Conservation (phyloP, 2,797 vertebrate species). For the Coreius guichenoti region DNA sequence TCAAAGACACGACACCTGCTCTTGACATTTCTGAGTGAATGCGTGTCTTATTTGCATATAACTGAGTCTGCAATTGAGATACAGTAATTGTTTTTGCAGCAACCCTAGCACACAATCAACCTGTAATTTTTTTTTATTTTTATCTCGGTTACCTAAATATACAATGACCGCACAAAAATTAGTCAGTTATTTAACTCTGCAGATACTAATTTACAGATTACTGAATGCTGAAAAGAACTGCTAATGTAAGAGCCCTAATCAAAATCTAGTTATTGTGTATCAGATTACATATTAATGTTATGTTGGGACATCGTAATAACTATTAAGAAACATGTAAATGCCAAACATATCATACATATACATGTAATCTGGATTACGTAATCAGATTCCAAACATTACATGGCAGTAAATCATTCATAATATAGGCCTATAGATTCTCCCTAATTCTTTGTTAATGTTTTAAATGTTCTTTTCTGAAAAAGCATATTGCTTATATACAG, state of each 20-base stretch:
- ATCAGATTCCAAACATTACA: neutral
- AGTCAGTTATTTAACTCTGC: neutral
- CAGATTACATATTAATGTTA: neutral
- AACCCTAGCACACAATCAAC: neutral
- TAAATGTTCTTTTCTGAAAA: too few relatives aligned
- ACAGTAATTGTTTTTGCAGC: neutral
- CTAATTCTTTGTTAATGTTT: neutral
- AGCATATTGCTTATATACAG: too few relatives aligned
- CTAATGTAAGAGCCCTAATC: neutral
- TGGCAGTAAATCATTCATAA: neutral
- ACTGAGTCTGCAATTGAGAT: slow-evolving; percentile 5
- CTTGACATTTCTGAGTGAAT: slow-evolving; percentile 41
- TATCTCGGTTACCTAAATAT: slow-evolving; percentile 6
- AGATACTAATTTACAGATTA: slow-evolving; percentile 12
- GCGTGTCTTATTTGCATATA: neutral
- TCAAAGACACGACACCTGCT: slow-evolving; percentile 41
- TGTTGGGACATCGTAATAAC: neutral
- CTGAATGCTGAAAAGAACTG: neutral
- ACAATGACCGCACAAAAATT: neutral
- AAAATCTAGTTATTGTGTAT: neutral
- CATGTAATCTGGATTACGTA: neutral
- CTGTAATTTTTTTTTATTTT: neutral
- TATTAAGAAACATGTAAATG: too few relatives aligned
- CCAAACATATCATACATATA: too few relatives aligned
- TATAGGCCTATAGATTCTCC: neutral